phyloP scores from a whole-genome alignment of 2,113 vertebrate species.

The Crocuta crocuta region DNA sequence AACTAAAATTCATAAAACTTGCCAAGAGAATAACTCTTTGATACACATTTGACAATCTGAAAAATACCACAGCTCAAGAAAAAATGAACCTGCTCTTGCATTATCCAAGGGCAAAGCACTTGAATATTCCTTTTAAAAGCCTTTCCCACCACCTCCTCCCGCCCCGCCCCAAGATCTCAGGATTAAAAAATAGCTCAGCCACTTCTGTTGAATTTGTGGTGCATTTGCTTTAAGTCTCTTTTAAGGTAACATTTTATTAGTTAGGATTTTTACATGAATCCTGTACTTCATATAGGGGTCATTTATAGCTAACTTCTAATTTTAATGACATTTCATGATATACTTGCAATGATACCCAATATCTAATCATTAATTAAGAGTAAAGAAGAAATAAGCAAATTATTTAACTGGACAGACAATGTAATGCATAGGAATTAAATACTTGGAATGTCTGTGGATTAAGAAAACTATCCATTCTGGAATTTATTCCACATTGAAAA shows the following conservation, averaged over 20 bases:
- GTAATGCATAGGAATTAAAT: neutral
- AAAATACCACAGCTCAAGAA: slow-evolving; percentile 68
- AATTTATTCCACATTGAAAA: slow-evolving; percentile 66
- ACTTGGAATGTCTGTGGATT: slow-evolving; percentile 61
- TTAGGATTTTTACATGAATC: slow-evolving; percentile 41
- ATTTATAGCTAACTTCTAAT: slow-evolving; percentile 23
- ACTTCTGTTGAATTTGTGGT: slow-evolving; percentile 52
- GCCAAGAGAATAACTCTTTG: slow-evolving; percentile 70
- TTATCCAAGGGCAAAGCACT: slow-evolving; percentile 54
- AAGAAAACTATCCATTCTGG: slow-evolving; percentile 58
- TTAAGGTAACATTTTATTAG: slow-evolving; percentile 35
- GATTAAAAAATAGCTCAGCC: slow-evolving; percentile 49
- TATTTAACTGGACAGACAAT: slow-evolving; percentile 11
- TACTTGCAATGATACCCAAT: neutral
- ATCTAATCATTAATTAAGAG: neutral
- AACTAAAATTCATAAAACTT: slow-evolving; percentile 72
- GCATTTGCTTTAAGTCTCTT: slow-evolving; percentile 42
- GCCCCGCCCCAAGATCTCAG: neutral
- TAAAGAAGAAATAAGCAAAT: slow-evolving; percentile 65
- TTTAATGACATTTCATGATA: neutral
- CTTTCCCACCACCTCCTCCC: neutral
- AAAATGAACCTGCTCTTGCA: neutral
- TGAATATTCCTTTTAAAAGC: slow-evolving; percentile 50
- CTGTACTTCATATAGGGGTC: neutral
- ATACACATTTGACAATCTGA: slow-evolving; percentile 76